phyloP scores from a whole-genome alignment of 2,888 invertebrate species.

The Cantharis rufa region DNA sequence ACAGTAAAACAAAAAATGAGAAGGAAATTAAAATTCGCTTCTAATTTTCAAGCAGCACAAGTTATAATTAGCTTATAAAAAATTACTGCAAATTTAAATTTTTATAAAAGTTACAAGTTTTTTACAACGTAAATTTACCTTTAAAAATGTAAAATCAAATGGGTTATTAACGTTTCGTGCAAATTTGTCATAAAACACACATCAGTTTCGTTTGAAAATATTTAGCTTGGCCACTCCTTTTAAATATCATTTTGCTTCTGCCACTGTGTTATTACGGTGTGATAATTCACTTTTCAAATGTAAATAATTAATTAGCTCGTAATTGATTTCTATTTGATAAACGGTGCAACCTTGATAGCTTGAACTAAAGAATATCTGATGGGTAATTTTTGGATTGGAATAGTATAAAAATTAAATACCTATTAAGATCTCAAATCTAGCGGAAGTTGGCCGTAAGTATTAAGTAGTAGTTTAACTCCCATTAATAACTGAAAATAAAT shows the following conservation, averaged over 20 bases:
- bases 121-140: background rate
- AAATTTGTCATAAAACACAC: background rate
- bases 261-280: background rate
- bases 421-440: no score
- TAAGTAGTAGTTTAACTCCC: no score
- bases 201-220: background rate
- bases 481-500: no score
- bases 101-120: background rate
- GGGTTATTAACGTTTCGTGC: background rate
- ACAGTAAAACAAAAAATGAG: background rate
- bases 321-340: background rate
- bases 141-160: background rate
- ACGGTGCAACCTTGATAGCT: background rate
- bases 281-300: background rate
- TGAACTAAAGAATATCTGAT: background rate
- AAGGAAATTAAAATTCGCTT: background rate
- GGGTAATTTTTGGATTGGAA: no score
- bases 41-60: background rate
- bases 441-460: no score
- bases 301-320: background rate
- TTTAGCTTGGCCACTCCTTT: background rate
- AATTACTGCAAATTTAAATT: background rate
- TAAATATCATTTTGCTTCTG: background rate
- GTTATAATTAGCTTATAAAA: background rate
- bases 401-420: no score